Conservation (phyloP, 2,888 invertebrate species). For the Cosmopolites sordidus region DNA sequence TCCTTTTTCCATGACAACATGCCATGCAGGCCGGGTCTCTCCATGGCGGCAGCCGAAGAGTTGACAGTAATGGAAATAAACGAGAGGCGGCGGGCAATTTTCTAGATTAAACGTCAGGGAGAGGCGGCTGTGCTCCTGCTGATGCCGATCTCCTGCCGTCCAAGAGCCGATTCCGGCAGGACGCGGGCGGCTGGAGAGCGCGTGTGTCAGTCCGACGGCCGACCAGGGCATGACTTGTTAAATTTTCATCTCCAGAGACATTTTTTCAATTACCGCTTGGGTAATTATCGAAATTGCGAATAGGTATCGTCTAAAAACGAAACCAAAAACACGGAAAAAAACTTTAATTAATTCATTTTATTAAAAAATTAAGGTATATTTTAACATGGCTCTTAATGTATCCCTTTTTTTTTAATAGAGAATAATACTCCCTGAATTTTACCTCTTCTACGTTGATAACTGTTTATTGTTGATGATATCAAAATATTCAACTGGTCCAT, state of each 20-base stretch:
- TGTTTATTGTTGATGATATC: too few species aligned
- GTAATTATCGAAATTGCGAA: too few species aligned
- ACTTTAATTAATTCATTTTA: too few species aligned
- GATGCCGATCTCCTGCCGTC: conserved; percentile 24
- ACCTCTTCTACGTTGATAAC: too few species aligned
- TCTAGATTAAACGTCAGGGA: conserved; percentile 62
- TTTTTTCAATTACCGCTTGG: too few species aligned
- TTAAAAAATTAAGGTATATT: too few species aligned
- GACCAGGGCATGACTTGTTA: not conserved
- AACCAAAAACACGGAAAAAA: too few species aligned
- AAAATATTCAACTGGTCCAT: too few species aligned
- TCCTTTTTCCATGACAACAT: conserved; percentile 27
- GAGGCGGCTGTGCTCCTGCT: conserved; percentile 42
- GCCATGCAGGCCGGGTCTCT: conserved; percentile 21
- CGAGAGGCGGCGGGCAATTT: conserved; percentile 59
- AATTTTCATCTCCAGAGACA: not conserved
- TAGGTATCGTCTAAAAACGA: too few species aligned
- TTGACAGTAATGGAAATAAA: conserved; percentile 63
- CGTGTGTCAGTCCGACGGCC: not conserved
- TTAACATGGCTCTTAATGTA: too few species aligned
- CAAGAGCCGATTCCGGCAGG: conserved; percentile 10
- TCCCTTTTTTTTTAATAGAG: too few species aligned
- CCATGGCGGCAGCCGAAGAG: conserved; percentile 43
- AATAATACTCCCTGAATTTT: too few species aligned
- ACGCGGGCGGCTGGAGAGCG: conserved; percentile 8